These are phyloP conservation scores for Escarpia spicata DNA, from an alignment of 2,888 invertebrate species.

Conservation along the genomic window DNA sequence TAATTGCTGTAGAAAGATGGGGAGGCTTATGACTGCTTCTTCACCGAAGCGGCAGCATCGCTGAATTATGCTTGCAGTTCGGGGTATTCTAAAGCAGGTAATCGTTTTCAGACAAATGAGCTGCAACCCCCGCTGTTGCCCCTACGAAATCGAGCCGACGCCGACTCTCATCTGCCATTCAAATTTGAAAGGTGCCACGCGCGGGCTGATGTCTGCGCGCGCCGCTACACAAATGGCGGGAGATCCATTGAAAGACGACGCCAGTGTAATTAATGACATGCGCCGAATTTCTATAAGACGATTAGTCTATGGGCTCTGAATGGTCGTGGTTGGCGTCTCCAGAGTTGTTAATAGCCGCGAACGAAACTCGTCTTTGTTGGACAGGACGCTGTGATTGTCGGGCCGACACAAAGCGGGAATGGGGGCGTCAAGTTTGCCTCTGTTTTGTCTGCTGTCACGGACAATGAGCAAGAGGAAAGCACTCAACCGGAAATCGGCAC, in stretches of 20 bases:
- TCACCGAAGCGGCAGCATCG: neutral
- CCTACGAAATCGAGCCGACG: neutral
- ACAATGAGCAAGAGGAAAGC: neutral
- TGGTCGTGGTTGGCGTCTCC: neutral
- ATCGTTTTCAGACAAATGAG: neutral
- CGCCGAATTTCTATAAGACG: slow-evolving; percentile 16
- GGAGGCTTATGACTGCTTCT: neutral
- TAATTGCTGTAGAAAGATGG: neutral
- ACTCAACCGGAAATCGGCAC: neutral
- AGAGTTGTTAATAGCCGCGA: slow-evolving; percentile 9
- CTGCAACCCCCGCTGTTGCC: neutral
- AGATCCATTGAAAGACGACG: slow-evolving; percentile 13
- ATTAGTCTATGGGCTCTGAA: neutral
- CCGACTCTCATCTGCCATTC: neutral
- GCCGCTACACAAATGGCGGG: slow-evolving; percentile 16
- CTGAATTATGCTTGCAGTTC: neutral
- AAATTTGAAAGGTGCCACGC: slow-evolving; percentile 5
- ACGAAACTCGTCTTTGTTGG: neutral
- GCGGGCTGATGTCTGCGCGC: slow-evolving; percentile 9
- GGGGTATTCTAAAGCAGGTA: neutral
- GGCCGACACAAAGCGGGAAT: neutral
- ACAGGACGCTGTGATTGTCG: neutral
- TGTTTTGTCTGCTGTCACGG: neutral
- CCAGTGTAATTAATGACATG: slow-evolving; percentile 13
- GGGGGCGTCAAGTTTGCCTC: neutral